These are phyloP conservation scores for Heloderma charlesbogerti DNA, from an alignment of 2,113 vertebrate genomes.

Conservation along the genomic window DNA sequence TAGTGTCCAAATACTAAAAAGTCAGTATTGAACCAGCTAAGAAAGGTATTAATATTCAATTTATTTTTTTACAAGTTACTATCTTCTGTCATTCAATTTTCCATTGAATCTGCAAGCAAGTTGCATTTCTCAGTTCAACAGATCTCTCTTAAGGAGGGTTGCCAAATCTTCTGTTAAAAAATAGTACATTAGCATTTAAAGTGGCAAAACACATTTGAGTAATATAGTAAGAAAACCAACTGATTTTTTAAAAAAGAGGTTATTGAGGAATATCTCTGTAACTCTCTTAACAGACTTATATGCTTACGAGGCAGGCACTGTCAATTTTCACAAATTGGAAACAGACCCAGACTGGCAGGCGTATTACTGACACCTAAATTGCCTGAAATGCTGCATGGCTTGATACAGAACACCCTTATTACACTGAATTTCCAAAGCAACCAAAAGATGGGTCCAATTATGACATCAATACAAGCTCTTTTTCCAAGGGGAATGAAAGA, in stretches of 20 bases:
- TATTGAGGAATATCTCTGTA: conserved; percentile 39
- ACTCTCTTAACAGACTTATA: conserved; percentile 38
- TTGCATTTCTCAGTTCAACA: background rate
- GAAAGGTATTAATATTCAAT: conserved; percentile 33
- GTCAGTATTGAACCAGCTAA: conserved; percentile 3
- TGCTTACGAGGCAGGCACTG: background rate
- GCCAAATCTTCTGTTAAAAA: conserved; percentile 18
- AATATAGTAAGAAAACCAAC: background rate
- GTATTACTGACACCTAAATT: conserved; percentile 63
- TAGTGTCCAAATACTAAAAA: background rate
- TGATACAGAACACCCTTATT: conserved; percentile 62
- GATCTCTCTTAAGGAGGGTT: background rate
- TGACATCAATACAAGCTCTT: conserved; percentile 71
- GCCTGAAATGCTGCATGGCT: conserved; percentile 62
- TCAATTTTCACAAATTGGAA: conserved; percentile 49
- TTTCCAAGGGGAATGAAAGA: conserved; percentile 75
- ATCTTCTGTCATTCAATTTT: background rate
- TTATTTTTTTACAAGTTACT: conserved; percentile 16
- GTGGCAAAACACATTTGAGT: background rate
- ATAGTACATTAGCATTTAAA: background rate
- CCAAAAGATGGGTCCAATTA: conserved; percentile 73
- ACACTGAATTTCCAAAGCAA: conserved; percentile 71
- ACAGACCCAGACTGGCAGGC: conserved; percentile 52
- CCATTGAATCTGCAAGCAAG: background rate
- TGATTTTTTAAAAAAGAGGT: conserved; percentile 12